phyloP scores from a whole-genome alignment of 2,888 invertebrate species.

The Quadriops clusia region DNA sequence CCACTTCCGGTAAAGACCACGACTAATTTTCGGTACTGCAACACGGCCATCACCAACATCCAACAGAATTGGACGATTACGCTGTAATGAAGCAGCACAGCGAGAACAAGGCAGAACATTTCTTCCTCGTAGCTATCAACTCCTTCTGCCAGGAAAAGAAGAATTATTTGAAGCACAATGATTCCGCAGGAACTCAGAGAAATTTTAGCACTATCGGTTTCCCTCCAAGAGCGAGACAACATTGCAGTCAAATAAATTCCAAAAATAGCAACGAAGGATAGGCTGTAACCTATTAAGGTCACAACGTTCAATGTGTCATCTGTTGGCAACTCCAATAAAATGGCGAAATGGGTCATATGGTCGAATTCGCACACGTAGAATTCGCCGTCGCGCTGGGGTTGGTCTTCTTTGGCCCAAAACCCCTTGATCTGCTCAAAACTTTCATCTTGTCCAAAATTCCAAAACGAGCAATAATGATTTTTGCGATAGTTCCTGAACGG shows the following conservation, averaged over 20 bases:
- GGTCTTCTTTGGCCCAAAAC: too few species aligned
- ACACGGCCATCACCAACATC: constrained; percentile 9
- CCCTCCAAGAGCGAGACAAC: constrained; percentile 8
- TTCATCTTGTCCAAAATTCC: constrained; percentile 10
- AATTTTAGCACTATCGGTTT: constrained; percentile 4
- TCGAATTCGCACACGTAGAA: constrained; percentile 6
- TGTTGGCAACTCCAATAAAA: constrained; percentile 7
- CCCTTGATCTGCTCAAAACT: too few species aligned
- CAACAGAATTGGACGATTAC: constrained; percentile 10
- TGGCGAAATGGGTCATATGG: constrained; percentile 10
- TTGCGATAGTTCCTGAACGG: too few species aligned
- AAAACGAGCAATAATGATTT: constrained; percentile 10
- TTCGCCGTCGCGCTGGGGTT: not conserved
- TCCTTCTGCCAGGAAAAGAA: constrained; percentile 3
- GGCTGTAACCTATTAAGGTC: constrained; percentile 2
- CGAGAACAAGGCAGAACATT: constrained; percentile 4
- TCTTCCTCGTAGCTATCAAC: not conserved
- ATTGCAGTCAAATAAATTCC: constrained; percentile 6
- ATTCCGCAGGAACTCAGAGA: constrained; percentile 6
- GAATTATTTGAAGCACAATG: constrained; percentile 7
- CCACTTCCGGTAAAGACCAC: constrained; percentile 1
- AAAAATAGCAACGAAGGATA: constrained; percentile 5
- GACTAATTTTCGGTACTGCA: constrained; percentile 9
- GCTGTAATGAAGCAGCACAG: constrained; percentile 7
- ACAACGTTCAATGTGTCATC: constrained; percentile 1